phyloP scores from a whole-genome alignment of 1,140 invertebrate species.

The Papilio aristodemus region DNA sequence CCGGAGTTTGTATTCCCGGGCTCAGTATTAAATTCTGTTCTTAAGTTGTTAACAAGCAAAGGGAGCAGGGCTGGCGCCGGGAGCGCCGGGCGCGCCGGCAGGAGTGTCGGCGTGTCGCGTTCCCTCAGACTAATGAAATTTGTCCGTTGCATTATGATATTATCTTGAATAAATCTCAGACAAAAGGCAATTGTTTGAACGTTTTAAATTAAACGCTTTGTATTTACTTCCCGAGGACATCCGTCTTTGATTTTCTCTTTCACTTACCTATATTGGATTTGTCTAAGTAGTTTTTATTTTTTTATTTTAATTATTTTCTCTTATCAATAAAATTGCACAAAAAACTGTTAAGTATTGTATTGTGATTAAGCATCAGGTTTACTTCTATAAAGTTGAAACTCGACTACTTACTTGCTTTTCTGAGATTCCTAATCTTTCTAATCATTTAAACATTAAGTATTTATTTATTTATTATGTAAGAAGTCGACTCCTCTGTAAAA shows the following conservation, averaged over 20 bases:
- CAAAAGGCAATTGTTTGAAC: slow-evolving; percentile 4
- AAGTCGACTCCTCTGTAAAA: neutral
- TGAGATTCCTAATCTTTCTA: neutral
- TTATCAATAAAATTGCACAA: too few species aligned
- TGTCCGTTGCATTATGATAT: slow-evolving; percentile 30
- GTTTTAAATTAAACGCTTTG: slow-evolving; percentile 12
- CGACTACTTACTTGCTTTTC: too few species aligned
- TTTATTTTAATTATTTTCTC: neutral
- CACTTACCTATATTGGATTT: neutral
- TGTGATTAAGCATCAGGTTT: too few species aligned
- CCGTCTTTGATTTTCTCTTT: neutral
- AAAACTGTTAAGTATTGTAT: too few species aligned
- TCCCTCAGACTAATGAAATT: slow-evolving; percentile 19
- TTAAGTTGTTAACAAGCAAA: neutral
- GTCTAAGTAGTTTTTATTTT: neutral
- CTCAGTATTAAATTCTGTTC: slow-evolving; percentile 9
- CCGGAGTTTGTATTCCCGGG: neutral
- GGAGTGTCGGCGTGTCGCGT: slow-evolving; percentile 2
- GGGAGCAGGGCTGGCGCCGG: neutral
- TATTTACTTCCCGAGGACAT: neutral
- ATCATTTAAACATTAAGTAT: too few species aligned
- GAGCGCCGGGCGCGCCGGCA: neutral
- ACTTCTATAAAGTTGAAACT: too few species aligned
- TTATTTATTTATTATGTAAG: too few species aligned
- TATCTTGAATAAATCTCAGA: slow-evolving; percentile 21